Conservation (phyloP, 2,888 invertebrate genomes). For the Rotaria macrura region DNA sequence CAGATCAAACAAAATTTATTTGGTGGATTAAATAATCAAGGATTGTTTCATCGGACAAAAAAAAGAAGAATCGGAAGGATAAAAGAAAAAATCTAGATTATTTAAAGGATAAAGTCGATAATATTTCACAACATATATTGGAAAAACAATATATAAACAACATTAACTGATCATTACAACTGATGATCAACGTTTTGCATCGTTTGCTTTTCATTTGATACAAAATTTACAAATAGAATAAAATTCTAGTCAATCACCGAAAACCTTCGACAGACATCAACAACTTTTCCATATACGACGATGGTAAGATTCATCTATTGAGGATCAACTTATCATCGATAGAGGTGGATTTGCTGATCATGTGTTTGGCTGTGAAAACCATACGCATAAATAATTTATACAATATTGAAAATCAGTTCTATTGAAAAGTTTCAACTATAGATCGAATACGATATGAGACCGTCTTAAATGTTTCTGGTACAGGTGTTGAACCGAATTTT, state of each 20-base stretch:
- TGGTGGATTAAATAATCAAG: background rate
- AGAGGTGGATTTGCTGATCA: conserved; percentile 7
- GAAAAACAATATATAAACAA: background rate
- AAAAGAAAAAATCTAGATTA: background rate
- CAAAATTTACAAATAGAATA: background rate
- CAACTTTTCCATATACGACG: background rate
- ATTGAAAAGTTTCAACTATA: background rate
- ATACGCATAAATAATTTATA: background rate
- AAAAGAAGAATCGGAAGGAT: background rate
- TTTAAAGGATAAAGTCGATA: background rate
- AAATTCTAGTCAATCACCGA: background rate
- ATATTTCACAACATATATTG: conserved; percentile 5
- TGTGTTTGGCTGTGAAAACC: background rate
- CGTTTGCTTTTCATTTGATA: background rate
- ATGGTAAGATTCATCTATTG: background rate
- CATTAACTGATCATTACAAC: background rate
- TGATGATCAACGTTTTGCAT: background rate
- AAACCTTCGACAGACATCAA: background rate
- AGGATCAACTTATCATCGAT: background rate
- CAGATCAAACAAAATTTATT: background rate
- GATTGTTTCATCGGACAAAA: background rate
- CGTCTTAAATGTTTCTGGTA: conserved; percentile 38
- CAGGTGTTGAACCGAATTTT: conserved; percentile 39
- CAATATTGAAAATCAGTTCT: background rate
- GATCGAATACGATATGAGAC: background rate